Evolutionary conservation across 2,113 vertebrate genomes (phyloP), one percentile per base, ranked within the genome.

Genomic region (Dryoscopus gambensis): DNA sequence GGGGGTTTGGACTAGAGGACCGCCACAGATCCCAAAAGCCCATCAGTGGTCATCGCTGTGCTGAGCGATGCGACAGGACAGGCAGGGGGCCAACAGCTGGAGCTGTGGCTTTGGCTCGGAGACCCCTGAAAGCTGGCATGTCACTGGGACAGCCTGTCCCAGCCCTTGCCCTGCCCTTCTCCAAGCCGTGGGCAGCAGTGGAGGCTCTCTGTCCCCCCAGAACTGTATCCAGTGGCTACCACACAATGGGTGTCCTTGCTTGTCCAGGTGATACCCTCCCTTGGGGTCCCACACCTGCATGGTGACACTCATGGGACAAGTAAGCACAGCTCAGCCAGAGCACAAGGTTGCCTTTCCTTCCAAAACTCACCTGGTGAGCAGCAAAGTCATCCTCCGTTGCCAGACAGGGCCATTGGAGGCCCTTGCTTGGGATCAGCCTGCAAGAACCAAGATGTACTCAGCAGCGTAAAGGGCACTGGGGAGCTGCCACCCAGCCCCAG

Each of bases 261-360:
- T 0, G 0, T 74, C 39, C 30, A n/a, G 39, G 46, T 28, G 22
- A 60, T 6, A 9, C 37, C 5, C 30, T 35, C 25, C 7, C 60
- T 60, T 10, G n/a, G 35, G 11, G 6, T 23, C 35, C 18, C 33
- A 35, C 40, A 49, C 15, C 52, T 87, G 59, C 28, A 8, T 8
- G 33, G 33, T 8, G 33, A 46, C 46, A 50, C 7, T 62, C 20
- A 42, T 0, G 2, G 53, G 37, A 94, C 18, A 74, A 42, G 24
- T 21, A 21, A 73, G 47, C 18, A 39, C 10, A 47, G 28, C n/a
- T 89, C 17, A 33, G 37, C 46, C n/a, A 6, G 12, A 30, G 31
- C 35, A 39, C 64, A 64, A 60, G 9, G 10, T 28, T 57, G 14
- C 16, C 40, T 39, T 44, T 77, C 33, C 20, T 77, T 77, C 31